phyloP scores from a whole-genome alignment of 1,140 invertebrate species.

The Sinonovacula constricta region DNA sequence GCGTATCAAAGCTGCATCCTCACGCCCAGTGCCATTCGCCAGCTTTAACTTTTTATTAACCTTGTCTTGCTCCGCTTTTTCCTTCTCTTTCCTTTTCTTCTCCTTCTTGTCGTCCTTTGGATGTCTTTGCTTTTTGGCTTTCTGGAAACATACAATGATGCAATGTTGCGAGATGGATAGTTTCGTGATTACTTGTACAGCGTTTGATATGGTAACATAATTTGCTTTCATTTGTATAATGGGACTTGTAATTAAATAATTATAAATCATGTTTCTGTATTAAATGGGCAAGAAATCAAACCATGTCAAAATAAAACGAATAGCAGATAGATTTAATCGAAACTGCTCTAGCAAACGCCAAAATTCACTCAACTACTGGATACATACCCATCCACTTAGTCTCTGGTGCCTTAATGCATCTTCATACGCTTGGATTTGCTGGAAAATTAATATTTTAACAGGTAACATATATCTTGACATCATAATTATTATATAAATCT shows the following conservation, averaged over 20 bases:
- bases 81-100: conserved; percentile 59
- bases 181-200: no score
- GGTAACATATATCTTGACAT: no score
- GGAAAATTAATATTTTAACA: conserved; percentile 22
- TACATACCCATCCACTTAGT: conserved; percentile 72
- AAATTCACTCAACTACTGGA: not conserved
- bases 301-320: not conserved
- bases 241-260: no score
- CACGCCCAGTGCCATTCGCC: conserved; percentile 55
- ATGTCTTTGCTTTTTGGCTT: no score
- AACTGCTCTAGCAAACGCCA: not conserved
- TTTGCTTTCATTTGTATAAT: no score
- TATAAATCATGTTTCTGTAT: no score
- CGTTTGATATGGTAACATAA: no score
- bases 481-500: no score
- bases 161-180: no score
- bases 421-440: conserved; percentile 77
- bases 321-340: not conserved
- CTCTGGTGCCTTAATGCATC: conserved; percentile 72
- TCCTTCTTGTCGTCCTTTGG: conserved; percentile 18
- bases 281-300: not conserved
- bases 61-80: conserved; percentile 45
- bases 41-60: conserved; percentile 51
- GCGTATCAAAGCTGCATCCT: conserved; percentile 67
- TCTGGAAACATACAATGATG: no score